A percentile compares a stretch with the other conserved stretches of the same genome.
Conservation (phyloP, 1,140 invertebrate genomes). For the Drosophila novamexicana region DNA sequence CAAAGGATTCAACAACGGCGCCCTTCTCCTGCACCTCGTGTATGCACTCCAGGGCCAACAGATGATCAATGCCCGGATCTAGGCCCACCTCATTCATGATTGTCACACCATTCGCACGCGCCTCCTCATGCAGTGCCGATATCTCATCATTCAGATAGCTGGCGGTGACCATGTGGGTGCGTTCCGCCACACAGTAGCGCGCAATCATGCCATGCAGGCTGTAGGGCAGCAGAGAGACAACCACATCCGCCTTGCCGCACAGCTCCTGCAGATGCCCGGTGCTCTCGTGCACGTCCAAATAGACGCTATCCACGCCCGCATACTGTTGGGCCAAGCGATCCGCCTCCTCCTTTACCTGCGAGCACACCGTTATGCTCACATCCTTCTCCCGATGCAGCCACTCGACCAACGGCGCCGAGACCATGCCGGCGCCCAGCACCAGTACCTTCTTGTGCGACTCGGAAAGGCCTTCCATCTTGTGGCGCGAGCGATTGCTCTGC, state of each 20-base stretch:
- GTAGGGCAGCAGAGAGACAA: conserved; percentile 97
- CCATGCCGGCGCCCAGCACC: conserved; percentile 97
- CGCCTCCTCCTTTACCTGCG: conserved; percentile 94
- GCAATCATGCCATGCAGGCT: conserved; percentile 94
- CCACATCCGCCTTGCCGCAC: conserved; percentile 91
- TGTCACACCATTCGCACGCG: conserved; percentile 93
- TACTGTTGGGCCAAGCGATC: conserved; percentile 92
- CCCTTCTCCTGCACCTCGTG: conserved; percentile 93
- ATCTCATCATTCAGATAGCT: conserved; percentile 96
- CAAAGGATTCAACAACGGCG: conserved; percentile 95
- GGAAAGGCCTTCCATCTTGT: conserved; percentile 85
- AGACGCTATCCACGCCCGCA: conserved; percentile 91
- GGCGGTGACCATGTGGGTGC: conserved; percentile 97
- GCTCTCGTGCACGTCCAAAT: conserved; percentile 92
- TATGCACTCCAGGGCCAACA: conserved; percentile 98
- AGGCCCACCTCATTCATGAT: conserved; percentile 97
- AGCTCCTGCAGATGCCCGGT: conserved; percentile 90
- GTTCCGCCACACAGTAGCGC: conserved; percentile 92
- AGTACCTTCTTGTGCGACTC: conserved; percentile 88
- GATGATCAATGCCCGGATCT: conserved; percentile 99
- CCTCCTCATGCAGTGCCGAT: conserved; percentile 90
- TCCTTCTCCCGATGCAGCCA: conserved; percentile 94
- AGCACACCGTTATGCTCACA: conserved; percentile 93
- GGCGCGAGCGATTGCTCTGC: conserved; percentile 85
- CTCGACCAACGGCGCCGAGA: conserved; percentile 96